phyloP scores from a whole-genome alignment of 2,113 vertebrate species.

The Notothenia rossii region DNA sequence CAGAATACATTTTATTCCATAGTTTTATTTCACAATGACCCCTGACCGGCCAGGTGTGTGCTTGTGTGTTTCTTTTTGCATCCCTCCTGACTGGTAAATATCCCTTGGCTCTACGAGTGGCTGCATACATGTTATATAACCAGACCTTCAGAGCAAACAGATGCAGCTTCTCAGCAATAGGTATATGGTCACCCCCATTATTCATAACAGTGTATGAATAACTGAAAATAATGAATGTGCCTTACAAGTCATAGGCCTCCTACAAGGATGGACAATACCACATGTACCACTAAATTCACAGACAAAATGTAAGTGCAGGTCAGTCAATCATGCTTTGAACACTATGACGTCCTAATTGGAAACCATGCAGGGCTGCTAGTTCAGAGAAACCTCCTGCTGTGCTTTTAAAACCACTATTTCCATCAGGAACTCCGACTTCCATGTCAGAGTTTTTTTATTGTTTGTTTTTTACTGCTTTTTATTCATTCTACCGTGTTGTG shows the following conservation, averaged over 20 bases:
- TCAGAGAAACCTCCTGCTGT: constrained; percentile 31
- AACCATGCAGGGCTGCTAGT: constrained; percentile 14
- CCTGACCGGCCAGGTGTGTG: constrained; percentile 11
- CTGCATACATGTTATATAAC: constrained; percentile 57
- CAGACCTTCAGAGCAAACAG: constrained; percentile 34
- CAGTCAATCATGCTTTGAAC: constrained; percentile 15
- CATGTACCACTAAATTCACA: background rate
- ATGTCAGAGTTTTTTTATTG: background rate
- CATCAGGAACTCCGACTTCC: constrained; percentile 26
- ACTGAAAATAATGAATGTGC: constrained; percentile 1
- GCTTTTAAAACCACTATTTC: constrained; percentile 3
- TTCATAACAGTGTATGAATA: constrained; percentile 29
- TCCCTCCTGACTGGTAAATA: constrained; percentile 39
- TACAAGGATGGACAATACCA: background rate
- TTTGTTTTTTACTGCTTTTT: too few species aligned
- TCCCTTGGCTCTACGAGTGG: constrained; percentile 30
- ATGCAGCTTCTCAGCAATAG: constrained; percentile 44
- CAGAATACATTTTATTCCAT: constrained; percentile 13
- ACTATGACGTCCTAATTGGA: constrained; percentile 21
- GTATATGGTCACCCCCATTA: constrained; percentile 25
- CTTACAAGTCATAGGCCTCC: background rate
- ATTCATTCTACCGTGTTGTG: too few species aligned
- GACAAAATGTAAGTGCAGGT: constrained; percentile 25
- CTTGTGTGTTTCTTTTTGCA: constrained; percentile 16
- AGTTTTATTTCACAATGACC: constrained; percentile 33